A percentile compares a stretch with the other conserved stretches of the same genome.
Evolutionary conservation across 2,113 vertebrate species (phyloP).

Genomic region (Chloropsis hardwickii): DNA sequence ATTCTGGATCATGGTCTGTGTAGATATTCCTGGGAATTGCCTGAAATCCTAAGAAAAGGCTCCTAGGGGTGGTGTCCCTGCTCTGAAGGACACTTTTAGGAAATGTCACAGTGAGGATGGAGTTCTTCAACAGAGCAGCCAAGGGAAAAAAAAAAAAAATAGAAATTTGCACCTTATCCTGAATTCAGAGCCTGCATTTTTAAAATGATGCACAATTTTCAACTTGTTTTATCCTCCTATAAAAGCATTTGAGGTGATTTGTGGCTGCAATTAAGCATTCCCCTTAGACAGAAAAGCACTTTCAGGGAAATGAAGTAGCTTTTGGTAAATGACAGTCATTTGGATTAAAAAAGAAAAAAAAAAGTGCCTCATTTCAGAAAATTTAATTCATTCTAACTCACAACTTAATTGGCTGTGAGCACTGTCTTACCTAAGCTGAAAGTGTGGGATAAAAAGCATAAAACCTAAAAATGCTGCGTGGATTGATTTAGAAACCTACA

Average conservation of each 20-base stretch:
- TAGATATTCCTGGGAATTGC: not conserved
- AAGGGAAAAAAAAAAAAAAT: fast-evolving
- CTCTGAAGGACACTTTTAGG: not conserved
- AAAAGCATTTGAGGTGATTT: conserved; percentile 65
- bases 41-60: not conserved
- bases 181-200: conserved; percentile 33
- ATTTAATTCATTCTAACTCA: conserved; percentile 56
- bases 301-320: conserved; percentile 65
- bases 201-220: conserved; percentile 42
- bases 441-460: not conserved
- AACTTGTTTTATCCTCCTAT: conserved; percentile 42
- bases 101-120: not conserved
- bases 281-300: conserved; percentile 69
- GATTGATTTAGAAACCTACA: conserved; percentile 25
- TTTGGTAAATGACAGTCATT: conserved; percentile 64
- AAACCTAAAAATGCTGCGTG: not conserved
- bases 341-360: conserved; percentile 15
- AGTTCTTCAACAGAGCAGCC: not conserved
- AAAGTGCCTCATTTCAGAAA: conserved; percentile 30
- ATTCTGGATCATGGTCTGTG: not conserved
- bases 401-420: conserved; percentile 41
- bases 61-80: not conserved
- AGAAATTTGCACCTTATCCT: not conserved
- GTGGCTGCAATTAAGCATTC: conserved; percentile 66
- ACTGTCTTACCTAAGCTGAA: conserved; percentile 12